Conservation (phyloP, 2,797 vertebrate genomes). For the Ambastaia sidthimunki region DNA sequence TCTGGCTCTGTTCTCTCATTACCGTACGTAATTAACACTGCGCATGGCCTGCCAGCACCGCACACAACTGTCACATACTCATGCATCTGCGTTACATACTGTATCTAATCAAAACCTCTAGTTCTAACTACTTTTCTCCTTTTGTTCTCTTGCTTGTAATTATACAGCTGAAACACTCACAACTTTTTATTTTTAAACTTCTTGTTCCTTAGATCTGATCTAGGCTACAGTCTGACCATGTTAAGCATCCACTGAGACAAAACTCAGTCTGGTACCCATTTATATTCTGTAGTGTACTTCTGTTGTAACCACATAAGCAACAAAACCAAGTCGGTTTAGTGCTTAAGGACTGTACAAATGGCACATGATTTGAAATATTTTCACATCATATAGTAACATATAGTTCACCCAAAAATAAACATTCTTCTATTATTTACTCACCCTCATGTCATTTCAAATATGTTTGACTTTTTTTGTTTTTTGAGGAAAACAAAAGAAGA, state of each 20-base stretch:
- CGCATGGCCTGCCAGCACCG: constrained; percentile 70
- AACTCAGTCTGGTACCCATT: not conserved
- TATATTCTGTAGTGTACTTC: not conserved
- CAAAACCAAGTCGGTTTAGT: not conserved
- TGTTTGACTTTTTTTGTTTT: no score
- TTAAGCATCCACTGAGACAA: not conserved
- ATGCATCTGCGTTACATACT: constrained; percentile 66
- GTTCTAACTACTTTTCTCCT: constrained; percentile 38
- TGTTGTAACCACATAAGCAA: not conserved
- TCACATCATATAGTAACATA: not conserved
- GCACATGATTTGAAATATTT: not conserved
- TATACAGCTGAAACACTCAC: constrained; percentile 15
- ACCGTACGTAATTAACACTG: constrained; percentile 81
- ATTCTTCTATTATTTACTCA: no score
- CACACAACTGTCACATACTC: constrained; percentile 70
- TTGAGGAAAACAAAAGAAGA: no score
- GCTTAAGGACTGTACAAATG: not conserved
- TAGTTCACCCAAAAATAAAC: no score
- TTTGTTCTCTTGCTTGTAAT: constrained; percentile 21
- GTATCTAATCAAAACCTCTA: constrained; percentile 65
- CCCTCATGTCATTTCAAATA: no score
- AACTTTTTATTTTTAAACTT: constrained; percentile 21
- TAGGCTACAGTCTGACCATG: not conserved
- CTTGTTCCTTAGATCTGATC: not conserved
- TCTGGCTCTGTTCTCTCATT: constrained; percentile 77